phyloP scores from a whole-genome alignment of 2,113 vertebrate species.

The Eolophus roseicapilla region DNA sequence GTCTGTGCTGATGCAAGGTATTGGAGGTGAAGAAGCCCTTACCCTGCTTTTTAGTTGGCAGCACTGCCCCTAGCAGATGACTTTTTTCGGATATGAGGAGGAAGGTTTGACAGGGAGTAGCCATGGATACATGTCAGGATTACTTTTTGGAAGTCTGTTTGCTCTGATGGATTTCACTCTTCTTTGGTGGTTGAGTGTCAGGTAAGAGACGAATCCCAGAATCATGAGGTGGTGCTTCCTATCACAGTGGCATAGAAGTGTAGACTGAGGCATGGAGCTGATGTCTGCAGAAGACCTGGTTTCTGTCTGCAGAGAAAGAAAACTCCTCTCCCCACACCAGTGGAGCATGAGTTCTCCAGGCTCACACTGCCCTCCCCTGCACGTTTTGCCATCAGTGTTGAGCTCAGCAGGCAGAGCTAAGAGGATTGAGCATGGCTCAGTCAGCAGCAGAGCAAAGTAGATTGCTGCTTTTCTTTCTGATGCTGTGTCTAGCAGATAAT shows the following conservation, averaged over 20 bases:
- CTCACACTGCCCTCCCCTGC: background rate
- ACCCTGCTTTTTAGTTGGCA: background rate
- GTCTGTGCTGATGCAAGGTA: background rate
- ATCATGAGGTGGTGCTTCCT: accelerated
- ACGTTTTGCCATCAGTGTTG: background rate
- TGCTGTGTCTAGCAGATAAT: background rate
- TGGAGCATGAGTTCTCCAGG: accelerated
- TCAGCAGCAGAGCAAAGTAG: background rate
- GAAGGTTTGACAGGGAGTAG: background rate
- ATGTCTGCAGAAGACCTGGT: no score
- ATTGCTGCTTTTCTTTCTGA: background rate
- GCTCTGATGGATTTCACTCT: background rate
- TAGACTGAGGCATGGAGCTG: background rate
- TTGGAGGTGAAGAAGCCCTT: background rate
- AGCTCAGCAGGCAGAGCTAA: background rate
- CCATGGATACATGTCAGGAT: background rate
- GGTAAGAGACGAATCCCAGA: background rate
- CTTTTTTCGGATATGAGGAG: background rate
- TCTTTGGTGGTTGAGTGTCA: background rate
- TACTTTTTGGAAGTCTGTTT: background rate
- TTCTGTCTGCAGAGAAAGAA: background rate
- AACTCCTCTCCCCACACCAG: background rate
- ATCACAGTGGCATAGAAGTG: accelerated
- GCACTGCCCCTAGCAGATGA: background rate
- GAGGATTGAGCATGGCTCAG: background rate